Conservation (phyloP, 2,888 invertebrate species). For the Ametastegia equiseti region DNA sequence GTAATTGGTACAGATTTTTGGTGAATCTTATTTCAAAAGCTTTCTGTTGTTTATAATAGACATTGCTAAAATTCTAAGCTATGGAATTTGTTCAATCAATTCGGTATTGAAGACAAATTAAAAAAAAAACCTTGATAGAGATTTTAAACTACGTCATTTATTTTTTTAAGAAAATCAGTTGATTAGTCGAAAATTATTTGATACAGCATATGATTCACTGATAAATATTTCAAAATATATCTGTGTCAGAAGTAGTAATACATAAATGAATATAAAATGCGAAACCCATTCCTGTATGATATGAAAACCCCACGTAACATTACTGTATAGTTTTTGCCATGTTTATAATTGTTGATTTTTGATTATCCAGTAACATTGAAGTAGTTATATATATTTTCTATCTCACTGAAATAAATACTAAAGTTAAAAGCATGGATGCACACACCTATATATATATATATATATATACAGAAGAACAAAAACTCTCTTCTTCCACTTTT, state of each 20-base stretch:
- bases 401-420: slow-evolving; percentile 28
- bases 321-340: slow-evolving; percentile 40
- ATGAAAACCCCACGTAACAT: slow-evolving; percentile 42
- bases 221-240: not conserved
- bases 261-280: slow-evolving; percentile 3
- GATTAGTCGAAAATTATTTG: not conserved
- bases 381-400: slow-evolving; percentile 12
- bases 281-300: slow-evolving; percentile 30
- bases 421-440: slow-evolving; percentile 59
- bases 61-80: slow-evolving; percentile 19
- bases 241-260: not conserved
- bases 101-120: not conserved
- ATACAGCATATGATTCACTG: not conserved
- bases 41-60: not conserved
- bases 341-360: slow-evolving; percentile 32
- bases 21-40: not conserved
- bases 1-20: not conserved
- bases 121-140: not conserved
- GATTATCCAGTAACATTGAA: slow-evolving; percentile 38
- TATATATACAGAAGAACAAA: slow-evolving; percentile 56
- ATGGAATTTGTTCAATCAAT: not conserved
- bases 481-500: slow-evolving; percentile 50
- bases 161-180: not conserved
- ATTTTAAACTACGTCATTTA: not conserved
- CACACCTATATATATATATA: slow-evolving; percentile 58